Conservation (phyloP, 2,888 invertebrate genomes). For the Lithodes maja region DNA sequence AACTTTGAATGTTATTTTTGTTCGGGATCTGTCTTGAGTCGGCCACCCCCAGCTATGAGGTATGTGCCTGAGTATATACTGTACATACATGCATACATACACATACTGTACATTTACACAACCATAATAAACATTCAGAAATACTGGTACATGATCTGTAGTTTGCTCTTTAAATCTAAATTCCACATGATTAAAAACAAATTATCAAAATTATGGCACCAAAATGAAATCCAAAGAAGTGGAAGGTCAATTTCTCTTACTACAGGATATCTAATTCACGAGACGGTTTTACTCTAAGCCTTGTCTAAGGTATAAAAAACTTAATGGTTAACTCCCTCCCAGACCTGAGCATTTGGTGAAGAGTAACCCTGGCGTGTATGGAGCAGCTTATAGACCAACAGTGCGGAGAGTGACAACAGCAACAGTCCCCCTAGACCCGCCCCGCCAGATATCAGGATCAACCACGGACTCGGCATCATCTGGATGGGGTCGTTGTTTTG, state of each 20-base stretch:
- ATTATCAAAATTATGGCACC: too few relatives aligned
- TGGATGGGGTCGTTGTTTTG: constrained; percentile 25
- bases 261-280: background rate
- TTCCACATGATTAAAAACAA: too few relatives aligned
- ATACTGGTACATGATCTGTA: too few relatives aligned
- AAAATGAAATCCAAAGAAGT: too few relatives aligned
- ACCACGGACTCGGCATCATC: constrained; percentile 84
- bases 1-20: too few relatives aligned
- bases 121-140: too few relatives aligned
- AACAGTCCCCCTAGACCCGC: constrained; percentile 82
- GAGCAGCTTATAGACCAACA: constrained; percentile 78
- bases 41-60: too few relatives aligned
- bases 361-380: constrained; percentile 82
- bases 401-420: constrained; percentile 83
- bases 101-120: too few relatives aligned
- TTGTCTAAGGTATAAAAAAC: background rate
- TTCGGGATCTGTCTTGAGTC: too few relatives aligned
- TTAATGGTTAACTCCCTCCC: background rate
- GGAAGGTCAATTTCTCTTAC: background rate
- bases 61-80: too few relatives aligned
- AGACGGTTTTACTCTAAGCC: background rate
- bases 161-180: too few relatives aligned
- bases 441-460: constrained; percentile 84
- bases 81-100: too few relatives aligned
- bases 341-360: constrained; percentile 79